A percentile compares a stretch with the other conserved stretches of the same genome.
Conservation (phyloP, 92 coral and sea anemone species). For the Porites cylindrica region DNA sequence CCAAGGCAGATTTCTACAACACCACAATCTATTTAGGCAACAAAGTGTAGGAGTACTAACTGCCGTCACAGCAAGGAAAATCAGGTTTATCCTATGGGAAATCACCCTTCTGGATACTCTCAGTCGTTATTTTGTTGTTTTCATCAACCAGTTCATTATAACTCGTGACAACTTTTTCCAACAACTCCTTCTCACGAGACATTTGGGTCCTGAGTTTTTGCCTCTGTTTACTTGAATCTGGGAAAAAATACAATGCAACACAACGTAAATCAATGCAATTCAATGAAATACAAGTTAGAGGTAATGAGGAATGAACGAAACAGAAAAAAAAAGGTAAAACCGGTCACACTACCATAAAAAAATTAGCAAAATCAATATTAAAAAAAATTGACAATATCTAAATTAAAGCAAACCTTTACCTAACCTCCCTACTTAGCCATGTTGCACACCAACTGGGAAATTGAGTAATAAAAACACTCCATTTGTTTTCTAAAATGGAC, state of each 20-base stretch:
- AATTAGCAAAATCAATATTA: not conserved
- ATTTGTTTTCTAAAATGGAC: slow-evolving; percentile 20
- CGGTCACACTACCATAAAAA: too few species aligned
- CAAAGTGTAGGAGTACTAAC: too few species aligned
- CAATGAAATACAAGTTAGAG: too few species aligned
- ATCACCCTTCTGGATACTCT: not conserved
- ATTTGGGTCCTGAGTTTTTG: slow-evolving; percentile 55
- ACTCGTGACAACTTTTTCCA: slow-evolving; percentile 9
- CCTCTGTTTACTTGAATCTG: slow-evolving; percentile 57
- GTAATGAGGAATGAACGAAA: too few species aligned
- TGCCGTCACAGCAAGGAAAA: too few species aligned
- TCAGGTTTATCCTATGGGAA: too few species aligned
- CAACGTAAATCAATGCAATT: too few species aligned
- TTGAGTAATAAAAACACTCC: slow-evolving; percentile 21
- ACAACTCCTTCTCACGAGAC: slow-evolving; percentile 43
- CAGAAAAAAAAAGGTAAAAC: not conserved
- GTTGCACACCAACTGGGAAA: slow-evolving; percentile 47
- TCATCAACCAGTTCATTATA: slow-evolving; percentile 40
- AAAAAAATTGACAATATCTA: not conserved
- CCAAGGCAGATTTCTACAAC: too few species aligned
- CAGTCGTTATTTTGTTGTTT: not conserved
- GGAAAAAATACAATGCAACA: too few species aligned
- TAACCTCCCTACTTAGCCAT: slow-evolving; percentile 55
- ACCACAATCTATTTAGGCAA: too few species aligned
- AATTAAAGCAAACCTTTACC: not conserved